A percentile compares a stretch with the other conserved stretches of the same genome.
These are phyloP conservation scores for Cremastinae sp. DNA, from an alignment of 2,888 invertebrate genomes.

Conservation along the genomic window DNA sequence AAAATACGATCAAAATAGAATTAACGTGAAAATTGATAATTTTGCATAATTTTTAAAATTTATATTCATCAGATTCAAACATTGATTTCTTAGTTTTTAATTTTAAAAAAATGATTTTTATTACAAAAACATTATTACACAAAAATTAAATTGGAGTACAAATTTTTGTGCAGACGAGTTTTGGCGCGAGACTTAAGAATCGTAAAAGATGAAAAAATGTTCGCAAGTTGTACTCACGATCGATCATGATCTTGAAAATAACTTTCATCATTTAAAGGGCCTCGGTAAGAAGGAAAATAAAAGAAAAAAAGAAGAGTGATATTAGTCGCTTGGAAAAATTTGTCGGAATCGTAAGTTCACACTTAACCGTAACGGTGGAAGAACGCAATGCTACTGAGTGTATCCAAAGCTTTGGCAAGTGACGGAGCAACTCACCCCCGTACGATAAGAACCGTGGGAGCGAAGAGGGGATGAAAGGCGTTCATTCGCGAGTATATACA, in stretches of 20 bases:
- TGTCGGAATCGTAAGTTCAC: conserved; percentile 12
- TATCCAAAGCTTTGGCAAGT: conserved; percentile 43
- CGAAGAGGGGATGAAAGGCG: conserved; percentile 35
- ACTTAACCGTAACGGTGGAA: conserved; percentile 47
- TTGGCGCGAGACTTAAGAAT: background rate
- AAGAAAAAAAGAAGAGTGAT: background rate
- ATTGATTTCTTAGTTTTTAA: too few relatives aligned
- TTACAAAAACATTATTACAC: too few relatives aligned
- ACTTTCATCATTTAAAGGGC: background rate
- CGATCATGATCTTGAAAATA: conserved; percentile 8
- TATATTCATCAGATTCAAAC: too few relatives aligned
- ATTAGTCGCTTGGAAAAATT: background rate
- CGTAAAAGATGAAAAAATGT: background rate
- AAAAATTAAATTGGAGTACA: too few relatives aligned
- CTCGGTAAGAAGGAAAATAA: background rate
- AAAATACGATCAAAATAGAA: conserved; percentile 4
- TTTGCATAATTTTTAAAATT: too few relatives aligned
- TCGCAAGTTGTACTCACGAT: conserved; percentile 37
- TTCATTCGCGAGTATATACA: background rate
- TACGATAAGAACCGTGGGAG: conserved; percentile 44
- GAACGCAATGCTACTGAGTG: conserved; percentile 55
- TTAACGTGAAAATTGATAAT: background rate
- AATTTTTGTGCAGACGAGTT: background rate
- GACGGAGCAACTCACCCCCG: conserved; percentile 45
- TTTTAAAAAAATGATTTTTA: too few relatives aligned